Percentiles rank a stretch among this genome's conserved stretches.
These are phyloP conservation scores for Drosophila hamatofila DNA, from an alignment of 2,888 invertebrate genomes.

Conservation along the genomic window DNA sequence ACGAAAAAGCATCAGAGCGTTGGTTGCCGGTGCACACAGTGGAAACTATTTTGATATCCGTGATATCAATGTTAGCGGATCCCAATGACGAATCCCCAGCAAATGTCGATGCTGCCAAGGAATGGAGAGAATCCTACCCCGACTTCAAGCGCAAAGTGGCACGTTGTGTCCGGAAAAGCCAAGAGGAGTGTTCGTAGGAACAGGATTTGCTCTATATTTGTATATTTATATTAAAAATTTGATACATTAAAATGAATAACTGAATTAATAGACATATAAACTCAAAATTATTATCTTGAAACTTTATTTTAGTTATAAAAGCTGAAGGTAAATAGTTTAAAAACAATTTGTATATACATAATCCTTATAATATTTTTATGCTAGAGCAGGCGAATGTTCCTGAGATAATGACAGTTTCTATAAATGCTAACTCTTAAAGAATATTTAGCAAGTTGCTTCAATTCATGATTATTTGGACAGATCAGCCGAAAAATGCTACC, in stretches of 20 bases:
- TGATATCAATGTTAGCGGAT: constrained; percentile 99
- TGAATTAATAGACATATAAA: constrained; percentile 67
- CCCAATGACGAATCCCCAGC: constrained; percentile 99
- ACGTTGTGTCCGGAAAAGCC: constrained; percentile 99
- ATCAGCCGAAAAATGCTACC: too few species aligned
- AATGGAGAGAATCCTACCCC: constrained; percentile 98
- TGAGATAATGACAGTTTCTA: too few species aligned
- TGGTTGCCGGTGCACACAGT: constrained; percentile 99
- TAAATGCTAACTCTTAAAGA: too few species aligned
- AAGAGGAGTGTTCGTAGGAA: constrained; percentile 97
- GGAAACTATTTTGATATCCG: constrained; percentile 99
- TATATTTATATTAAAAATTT: constrained; percentile 84
- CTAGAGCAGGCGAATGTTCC: too few species aligned
- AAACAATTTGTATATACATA: too few species aligned
- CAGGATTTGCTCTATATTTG: constrained; percentile 77
- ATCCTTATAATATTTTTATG: too few species aligned
- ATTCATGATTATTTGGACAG: too few species aligned
- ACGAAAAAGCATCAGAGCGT: constrained; percentile 98
- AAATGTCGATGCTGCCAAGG: constrained; percentile 99
- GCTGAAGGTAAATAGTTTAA: too few species aligned
- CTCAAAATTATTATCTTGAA: constrained; percentile 28
- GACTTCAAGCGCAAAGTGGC: constrained; percentile 99
- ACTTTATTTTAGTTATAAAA: neutral
- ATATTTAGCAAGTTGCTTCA: too few species aligned
- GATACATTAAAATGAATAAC: constrained; percentile 78